Conservation (phyloP, 1,140 invertebrate species). For the Amyelois transitella region DNA sequence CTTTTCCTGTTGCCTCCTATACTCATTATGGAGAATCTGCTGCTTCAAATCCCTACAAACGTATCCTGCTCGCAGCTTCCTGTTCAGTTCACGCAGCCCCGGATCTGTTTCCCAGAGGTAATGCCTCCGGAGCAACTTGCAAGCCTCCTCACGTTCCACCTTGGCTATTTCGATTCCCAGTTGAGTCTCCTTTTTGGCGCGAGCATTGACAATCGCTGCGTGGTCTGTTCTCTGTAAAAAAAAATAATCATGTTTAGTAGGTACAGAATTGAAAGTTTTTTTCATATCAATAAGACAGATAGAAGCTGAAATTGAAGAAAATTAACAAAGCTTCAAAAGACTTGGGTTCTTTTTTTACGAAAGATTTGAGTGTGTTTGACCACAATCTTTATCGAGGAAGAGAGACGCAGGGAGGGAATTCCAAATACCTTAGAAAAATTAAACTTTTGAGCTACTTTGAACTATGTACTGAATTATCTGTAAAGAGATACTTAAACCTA, state of each 20-base stretch:
- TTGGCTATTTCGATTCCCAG: constrained; percentile 47
- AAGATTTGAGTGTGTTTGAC: too few relatives aligned
- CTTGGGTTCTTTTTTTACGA: too few relatives aligned
- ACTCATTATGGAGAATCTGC: constrained; percentile 60
- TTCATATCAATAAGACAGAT: too few relatives aligned
- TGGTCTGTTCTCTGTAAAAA: constrained; percentile 58
- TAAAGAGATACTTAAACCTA: constrained; percentile 12
- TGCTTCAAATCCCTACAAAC: constrained; percentile 50
- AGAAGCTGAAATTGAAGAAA: too few relatives aligned
- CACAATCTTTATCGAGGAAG: too few relatives aligned
- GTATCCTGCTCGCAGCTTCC: constrained; percentile 52
- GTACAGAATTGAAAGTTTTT: too few relatives aligned
- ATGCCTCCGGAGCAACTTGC: constrained; percentile 38
- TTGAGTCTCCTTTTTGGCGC: constrained; percentile 43
- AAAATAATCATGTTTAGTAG: constrained; percentile 2
- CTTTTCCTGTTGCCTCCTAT: constrained; percentile 49
- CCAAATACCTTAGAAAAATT: too few relatives aligned
- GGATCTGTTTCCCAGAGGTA: constrained; percentile 52
- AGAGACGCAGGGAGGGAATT: too few relatives aligned
- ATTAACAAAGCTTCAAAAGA: too few relatives aligned
- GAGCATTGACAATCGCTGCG: constrained; percentile 53
- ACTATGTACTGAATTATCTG: too few relatives aligned
- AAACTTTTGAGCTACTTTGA: too few relatives aligned
- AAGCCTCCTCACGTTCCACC: constrained; percentile 33
- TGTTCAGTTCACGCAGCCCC: constrained; percentile 30